Conservation (phyloP, 1,140 invertebrate genomes). For the Cydia strobilella region DNA sequence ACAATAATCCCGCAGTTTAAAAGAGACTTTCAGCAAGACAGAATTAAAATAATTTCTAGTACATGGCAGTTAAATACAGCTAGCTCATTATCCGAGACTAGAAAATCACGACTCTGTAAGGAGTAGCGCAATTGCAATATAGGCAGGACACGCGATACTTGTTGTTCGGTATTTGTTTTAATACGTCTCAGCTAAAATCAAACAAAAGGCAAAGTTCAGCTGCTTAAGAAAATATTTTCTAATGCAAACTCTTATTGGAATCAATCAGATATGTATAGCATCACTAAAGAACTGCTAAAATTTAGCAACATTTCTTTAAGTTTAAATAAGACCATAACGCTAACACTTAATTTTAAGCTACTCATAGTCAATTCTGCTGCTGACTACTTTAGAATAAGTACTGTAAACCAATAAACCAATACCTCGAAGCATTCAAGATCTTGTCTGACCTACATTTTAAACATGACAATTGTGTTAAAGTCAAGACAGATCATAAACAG, state of each 20-base stretch:
- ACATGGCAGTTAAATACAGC: slow-evolving; percentile 29
- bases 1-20: not conserved
- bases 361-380: no score
- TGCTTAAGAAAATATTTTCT: not conserved
- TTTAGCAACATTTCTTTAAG: no score
- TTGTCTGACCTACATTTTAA: slow-evolving; percentile 8
- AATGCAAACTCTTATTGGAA: not conserved
- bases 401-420: not conserved
- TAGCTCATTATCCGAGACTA: slow-evolving; percentile 31
- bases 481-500: slow-evolving; percentile 19
- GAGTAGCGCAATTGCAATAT: slow-evolving; percentile 25
- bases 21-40: slow-evolving; percentile 15
- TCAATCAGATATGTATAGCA: no score
- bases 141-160: slow-evolving; percentile 27
- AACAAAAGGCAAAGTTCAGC: not conserved
- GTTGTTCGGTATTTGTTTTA: slow-evolving; percentile 24
- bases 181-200: not conserved
- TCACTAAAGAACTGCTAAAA: no score
- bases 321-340: no score
- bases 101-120: slow-evolving; percentile 28
- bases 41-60: slow-evolving; percentile 27
- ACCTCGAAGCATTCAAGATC: not conserved
- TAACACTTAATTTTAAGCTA: no score
- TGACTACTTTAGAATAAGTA: not conserved
- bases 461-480: slow-evolving; percentile 13